These are phyloP conservation scores for Eupeodes corollae DNA, from an alignment of 1,140 invertebrate species.

Conservation along the genomic window DNA sequence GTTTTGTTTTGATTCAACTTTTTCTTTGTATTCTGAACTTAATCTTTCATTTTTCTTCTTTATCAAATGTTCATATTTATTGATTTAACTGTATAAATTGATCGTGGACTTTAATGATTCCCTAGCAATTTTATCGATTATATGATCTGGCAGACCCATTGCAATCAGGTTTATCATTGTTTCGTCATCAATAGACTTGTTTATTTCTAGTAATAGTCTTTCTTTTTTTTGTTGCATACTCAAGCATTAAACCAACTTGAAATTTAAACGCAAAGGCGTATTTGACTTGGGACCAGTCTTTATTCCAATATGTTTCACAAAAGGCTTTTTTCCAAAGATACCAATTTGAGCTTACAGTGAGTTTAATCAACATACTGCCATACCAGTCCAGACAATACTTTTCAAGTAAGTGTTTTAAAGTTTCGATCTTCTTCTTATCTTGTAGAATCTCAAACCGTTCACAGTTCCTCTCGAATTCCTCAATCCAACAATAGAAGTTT, in stretches of 20 bases:
- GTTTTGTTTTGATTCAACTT: slow-evolving; percentile 11
- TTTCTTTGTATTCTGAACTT: slow-evolving; percentile 9
- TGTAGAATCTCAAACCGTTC: slow-evolving; percentile 17
- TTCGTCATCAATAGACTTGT: slow-evolving; percentile 7
- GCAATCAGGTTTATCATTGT: slow-evolving; percentile 13
- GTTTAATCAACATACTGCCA: slow-evolving; percentile 20
- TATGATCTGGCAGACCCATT: slow-evolving; percentile 13
- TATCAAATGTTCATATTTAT: slow-evolving; percentile 19
- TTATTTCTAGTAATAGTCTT: slow-evolving; percentile 14
- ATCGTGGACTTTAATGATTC: slow-evolving; percentile 7
- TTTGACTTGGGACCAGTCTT: slow-evolving; percentile 21
- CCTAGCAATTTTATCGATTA: slow-evolving; percentile 15
- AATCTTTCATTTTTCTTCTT: slow-evolving; percentile 9
- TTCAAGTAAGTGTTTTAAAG: slow-evolving; percentile 19
- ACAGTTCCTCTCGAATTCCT: slow-evolving; percentile 22
- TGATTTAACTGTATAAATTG: slow-evolving; percentile 11
- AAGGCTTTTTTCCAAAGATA: slow-evolving; percentile 22
- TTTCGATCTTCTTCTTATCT: slow-evolving; percentile 20
- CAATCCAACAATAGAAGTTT: slow-evolving; percentile 20
- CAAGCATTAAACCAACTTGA: slow-evolving; percentile 18
- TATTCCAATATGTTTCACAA: slow-evolving; percentile 24
- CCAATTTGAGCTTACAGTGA: slow-evolving; percentile 21
- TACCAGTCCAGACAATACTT: slow-evolving; percentile 23
- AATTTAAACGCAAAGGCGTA: slow-evolving; percentile 27
- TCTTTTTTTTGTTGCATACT: slow-evolving; percentile 30